Evolutionary conservation across 1,140 invertebrate genomes (phyloP), one percentile per base, ranked within the genome.

Genomic region (Ruditapes philippinarum): DNA sequence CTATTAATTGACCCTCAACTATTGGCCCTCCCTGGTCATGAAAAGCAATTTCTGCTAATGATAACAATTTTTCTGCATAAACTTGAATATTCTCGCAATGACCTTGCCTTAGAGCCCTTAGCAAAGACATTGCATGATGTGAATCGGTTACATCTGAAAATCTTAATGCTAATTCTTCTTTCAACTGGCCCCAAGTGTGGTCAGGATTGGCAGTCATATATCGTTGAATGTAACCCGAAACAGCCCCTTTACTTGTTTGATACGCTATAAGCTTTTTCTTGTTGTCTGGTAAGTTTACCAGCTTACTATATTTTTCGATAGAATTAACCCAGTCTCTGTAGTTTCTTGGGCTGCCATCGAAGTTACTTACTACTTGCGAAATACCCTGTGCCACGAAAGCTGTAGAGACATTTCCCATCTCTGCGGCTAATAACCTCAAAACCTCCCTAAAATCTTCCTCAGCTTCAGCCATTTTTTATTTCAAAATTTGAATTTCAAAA

Each of bases 111-210:
- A 70, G 0, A 1, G 40, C 36, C 19, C 85, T 36, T 3, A 87
- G 25, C n/a, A 87, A 28, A 12, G 1, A 25, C 4, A 87, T 12
- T 1, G 85, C 73, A 60, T 79, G 31, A n/a, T 79, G 73, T 9
- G n/a, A 28, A 65, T 87, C 85, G 0, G 9, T 36, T 60, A 87
- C 28, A 12, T 87, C 73, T 9, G 45, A 33, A 49, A 76, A 78
- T 60, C 54, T 74, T 3, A 45, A 22, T 31, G 31, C 25, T 60
- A 86, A 62, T 42, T 86, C 73, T 28, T 3, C 14, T 28, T 86
- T 76, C 42, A 86, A 65, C 1, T 25, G 3, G 38, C n/a, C n/a
- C 19, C 38, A 76, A 38, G 31, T 40, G 9, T 49, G 51, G 11
- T 45, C 5, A 11, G 42, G 31, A 33, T 78, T 2, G 14, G 14